Evolutionary conservation across 2,113 vertebrate species (phyloP).

Genomic region (Oxygymnocypris stewartii): DNA sequence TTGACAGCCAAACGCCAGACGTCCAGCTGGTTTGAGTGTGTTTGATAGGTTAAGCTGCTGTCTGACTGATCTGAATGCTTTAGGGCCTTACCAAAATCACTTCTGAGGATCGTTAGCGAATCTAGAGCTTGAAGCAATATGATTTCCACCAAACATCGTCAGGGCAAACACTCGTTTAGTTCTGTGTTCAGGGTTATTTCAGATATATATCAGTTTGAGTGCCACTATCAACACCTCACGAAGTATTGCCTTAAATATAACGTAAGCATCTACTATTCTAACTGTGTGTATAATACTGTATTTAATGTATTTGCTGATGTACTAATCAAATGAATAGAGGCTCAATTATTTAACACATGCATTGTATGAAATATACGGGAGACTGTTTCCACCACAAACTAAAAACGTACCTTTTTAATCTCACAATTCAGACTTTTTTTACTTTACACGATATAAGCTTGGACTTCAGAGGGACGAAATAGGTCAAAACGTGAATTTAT

Average conservation of each 20-base stretch:
- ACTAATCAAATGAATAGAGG: background rate
- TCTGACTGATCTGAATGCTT: constrained; percentile 63
- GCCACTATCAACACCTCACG: constrained; percentile 42
- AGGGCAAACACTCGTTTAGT: background rate
- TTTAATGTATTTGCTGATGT: background rate
- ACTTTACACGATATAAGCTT: too few relatives aligned
- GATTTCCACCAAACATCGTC: background rate
- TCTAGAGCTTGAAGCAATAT: constrained; percentile 61
- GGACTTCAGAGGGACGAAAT: too few relatives aligned
- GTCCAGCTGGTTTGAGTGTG: background rate
- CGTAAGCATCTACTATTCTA: constrained; percentile 41
- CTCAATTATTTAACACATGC: background rate
- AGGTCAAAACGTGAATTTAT: too few relatives aligned
- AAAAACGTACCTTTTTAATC: too few relatives aligned
- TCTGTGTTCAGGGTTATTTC: background rate
- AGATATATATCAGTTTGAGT: background rate
- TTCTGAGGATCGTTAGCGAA: constrained; percentile 52
- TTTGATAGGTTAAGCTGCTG: background rate
- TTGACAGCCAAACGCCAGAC: background rate
- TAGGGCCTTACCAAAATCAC: constrained; percentile 69
- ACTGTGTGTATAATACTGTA: constrained; percentile 14
- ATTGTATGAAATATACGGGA: background rate
- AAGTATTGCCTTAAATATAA: constrained; percentile 69
- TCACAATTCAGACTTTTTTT: too few relatives aligned
- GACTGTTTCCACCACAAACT: too few relatives aligned